Evolutionary conservation across 2,888 invertebrate genomes (phyloP).

Genomic region (Nezara viridula): DNA sequence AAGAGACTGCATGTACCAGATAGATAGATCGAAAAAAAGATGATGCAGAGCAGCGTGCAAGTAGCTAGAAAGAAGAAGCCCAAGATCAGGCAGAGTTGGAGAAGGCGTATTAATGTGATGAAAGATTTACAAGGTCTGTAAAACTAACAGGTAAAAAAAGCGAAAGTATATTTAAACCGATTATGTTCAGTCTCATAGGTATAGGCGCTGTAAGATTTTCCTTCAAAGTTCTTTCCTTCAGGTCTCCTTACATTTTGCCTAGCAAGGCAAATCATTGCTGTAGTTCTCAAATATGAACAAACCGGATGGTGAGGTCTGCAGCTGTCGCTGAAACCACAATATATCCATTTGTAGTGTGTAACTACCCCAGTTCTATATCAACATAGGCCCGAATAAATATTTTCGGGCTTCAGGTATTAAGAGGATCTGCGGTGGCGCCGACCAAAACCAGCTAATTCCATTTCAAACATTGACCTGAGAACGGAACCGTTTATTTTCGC

Average conservation of each 20-base stretch:
- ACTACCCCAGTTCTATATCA: not conserved
- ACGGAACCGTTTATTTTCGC: not conserved
- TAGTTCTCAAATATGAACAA: not conserved
- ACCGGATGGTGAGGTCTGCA: not conserved
- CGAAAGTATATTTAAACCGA: too few relatives aligned
- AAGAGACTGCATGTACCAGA: too few relatives aligned
- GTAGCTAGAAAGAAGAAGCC: too few relatives aligned
- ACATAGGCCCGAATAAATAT: conserved; percentile 32
- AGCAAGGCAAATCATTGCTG: not conserved
- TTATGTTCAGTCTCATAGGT: too few relatives aligned
- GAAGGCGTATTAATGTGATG: too few relatives aligned
- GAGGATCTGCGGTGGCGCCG: not conserved
- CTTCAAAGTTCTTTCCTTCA: not conserved
- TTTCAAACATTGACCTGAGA: conserved; percentile 14
- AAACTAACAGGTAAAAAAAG: too few relatives aligned
- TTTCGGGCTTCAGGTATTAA: not conserved
- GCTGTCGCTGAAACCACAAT: conserved; percentile 1
- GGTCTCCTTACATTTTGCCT: not conserved
- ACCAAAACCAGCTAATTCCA: conserved; percentile 26
- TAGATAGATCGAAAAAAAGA: too few relatives aligned
- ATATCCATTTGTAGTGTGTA: conserved; percentile 42
- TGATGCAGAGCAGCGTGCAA: too few relatives aligned
- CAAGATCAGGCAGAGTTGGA: too few relatives aligned
- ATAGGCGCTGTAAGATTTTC: too few relatives aligned
- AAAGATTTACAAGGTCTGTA: too few relatives aligned